Conservation (phyloP, 2,888 invertebrate genomes). For the Trachelus stipa region DNA sequence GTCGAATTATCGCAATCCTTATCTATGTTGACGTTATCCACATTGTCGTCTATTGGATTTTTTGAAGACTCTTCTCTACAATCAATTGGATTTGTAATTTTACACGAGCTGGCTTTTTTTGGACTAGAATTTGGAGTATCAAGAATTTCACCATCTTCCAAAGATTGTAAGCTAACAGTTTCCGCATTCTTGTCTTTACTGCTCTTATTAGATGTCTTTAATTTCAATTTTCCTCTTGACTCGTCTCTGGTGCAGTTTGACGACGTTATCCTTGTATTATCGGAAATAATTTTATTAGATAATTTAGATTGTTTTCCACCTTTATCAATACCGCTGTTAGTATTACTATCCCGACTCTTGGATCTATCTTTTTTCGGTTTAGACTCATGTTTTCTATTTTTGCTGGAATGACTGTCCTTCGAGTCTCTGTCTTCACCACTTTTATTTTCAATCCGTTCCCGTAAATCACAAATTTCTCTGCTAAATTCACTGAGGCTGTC, state of each 20-base stretch:
- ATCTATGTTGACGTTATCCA: neutral
- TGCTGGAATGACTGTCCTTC: neutral
- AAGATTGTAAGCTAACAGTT: constrained; percentile 14
- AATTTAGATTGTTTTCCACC: neutral
- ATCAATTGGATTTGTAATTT: neutral
- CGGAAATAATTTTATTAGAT: neutral
- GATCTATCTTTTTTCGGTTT: constrained; percentile 10
- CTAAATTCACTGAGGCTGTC: constrained; percentile 19
- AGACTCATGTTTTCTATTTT: neutral
- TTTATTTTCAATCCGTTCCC: constrained; percentile 11
- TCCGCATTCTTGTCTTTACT: constrained; percentile 10
- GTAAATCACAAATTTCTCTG: constrained; percentile 16
- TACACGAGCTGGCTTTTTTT: neutral
- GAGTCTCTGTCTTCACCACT: constrained; percentile 6
- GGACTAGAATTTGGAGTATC: constrained; percentile 25
- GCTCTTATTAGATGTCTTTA: neutral
- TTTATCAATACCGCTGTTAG: neutral
- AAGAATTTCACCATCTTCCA: constrained; percentile 38
- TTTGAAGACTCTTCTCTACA: neutral
- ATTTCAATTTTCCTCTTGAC: neutral
- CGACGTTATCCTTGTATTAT: neutral
- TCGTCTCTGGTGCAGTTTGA: neutral
- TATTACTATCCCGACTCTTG: constrained; percentile 17
- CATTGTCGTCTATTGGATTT: neutral
- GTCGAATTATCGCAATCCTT: neutral